Evolutionary conservation across 2,888 invertebrate genomes (phyloP), one percentile per base, ranked within the genome.

Genomic region (Sesia apiformis): DNA sequence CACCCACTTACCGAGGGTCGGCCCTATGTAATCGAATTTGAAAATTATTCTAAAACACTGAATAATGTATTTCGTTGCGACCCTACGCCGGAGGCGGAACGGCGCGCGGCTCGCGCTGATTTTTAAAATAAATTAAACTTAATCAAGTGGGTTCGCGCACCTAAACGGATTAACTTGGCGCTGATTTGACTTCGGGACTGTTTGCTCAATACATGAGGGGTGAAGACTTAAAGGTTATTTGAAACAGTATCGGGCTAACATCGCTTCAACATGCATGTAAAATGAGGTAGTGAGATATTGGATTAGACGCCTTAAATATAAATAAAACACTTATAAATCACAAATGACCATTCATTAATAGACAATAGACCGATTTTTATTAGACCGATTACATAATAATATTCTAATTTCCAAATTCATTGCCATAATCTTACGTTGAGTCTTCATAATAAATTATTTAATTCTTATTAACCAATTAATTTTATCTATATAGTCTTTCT

Each of bases 31-130:
- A 89, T 89, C 89, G 89, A 89, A 89, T 89, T 89, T 89, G 88
- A 89, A 89, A 89, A 89, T 89, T 89, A 89, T 89, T 89, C 89
- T 89, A 89, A 89, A 89, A 89, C 89, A 89, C 88, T 89, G 88
- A 88, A 89, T 89, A 89, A 89, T 89, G 89, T 88, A 89, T 89
- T 84, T 81, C 66, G 79, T 68, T 84, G 86, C 84, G 87, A 83
- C 79, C 76, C 69, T 67, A 66, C 72, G 85, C 87, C 84, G 74
- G 79, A 79, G 84, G 85, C 84, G 80, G 78, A 72, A 76, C 70
- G 72, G 78, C 73, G 77, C 70, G 72, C 66, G 69, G 72, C 78
- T 65, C 75, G 78, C 76, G 80, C 81, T 84, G 86, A 88, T 88
- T 89, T 89, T 89, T 85, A 80, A 89, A 89, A 88, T 89, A 88